Base-by-base conservation (phyloP, 2,888 invertebrate genomes). In the Zhuqinia jingwanae region DNA sequence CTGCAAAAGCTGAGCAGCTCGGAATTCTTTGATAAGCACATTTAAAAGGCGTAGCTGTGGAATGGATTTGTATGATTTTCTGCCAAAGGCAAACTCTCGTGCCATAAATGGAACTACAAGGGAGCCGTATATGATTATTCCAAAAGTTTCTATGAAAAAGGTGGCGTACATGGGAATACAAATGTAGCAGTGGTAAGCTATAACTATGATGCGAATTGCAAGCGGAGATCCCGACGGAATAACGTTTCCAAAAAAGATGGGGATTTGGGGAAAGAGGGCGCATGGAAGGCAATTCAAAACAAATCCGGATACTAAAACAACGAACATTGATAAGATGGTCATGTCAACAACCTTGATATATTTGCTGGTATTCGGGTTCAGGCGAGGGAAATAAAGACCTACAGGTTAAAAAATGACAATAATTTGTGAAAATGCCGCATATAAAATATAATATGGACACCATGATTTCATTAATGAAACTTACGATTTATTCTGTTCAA, bases 401-500 rank as follows among this genome's bases (percentile, higher is more conserved):
- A 45, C 20, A 22, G 36, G 36, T 1, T 70, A 17, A 8, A 42
- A 42, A 22, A 17, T 17, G n/a, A 17, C n/a, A n/a, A n/a, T n/a
- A 36, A 36, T 36, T 36, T n/a, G n/a, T n/a, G n/a, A n/a, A n/a
- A n/a, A 11, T 65, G n/a, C 36, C 36, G 20, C 1, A 42, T 17
- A 30, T n/a, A n/a, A n/a, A n/a, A n/a, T n/a, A n/a, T n/a, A n/a
- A n/a, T n/a, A n/a, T n/a, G n/a, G n/a, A n/a, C n/a, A n/a, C n/a
- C n/a, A n/a, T n/a, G n/a, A n/a, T n/a, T n/a, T 2, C 25, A 2
- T 25, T 63, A 1, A 10, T 65, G 10, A n/a, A 1, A 50, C 53
- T 50, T 75, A 75, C 75, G 27, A 30, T 75, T 50, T 36, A 75
- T 75, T n/a, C 75, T 25, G 1, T 17, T 15, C n/a, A 75, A 17